Conservation (phyloP, 1,140 invertebrate species). For the Lepidurus arcticus region DNA sequence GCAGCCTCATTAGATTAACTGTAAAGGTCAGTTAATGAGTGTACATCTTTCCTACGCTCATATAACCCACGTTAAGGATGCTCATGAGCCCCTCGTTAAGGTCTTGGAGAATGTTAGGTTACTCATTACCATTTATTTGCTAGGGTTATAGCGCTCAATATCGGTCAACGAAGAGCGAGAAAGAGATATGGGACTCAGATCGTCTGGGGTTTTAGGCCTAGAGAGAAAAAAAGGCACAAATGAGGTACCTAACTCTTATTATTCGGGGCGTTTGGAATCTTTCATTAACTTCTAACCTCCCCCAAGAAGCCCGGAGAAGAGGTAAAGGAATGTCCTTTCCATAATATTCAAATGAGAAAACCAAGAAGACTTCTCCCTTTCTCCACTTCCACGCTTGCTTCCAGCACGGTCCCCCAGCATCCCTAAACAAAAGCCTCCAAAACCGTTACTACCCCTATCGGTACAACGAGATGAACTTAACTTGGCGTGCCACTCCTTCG, state of each 20-base stretch:
- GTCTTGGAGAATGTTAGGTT: not conserved
- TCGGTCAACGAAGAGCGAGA: not conserved
- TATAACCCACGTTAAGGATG: not conserved
- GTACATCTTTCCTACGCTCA: not conserved
- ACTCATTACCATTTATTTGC: conserved; percentile 11
- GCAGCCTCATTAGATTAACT: conserved; percentile 8
- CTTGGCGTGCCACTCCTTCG: not conserved
- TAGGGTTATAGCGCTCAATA: not conserved
- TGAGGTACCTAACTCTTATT: conserved; percentile 18
- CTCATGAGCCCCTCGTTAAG: conserved; percentile 7
- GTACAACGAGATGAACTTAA: not conserved
- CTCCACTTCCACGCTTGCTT: not conserved
- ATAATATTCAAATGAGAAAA: not conserved
- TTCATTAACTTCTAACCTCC: not conserved
- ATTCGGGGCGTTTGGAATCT: not conserved
- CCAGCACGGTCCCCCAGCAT: not conserved
- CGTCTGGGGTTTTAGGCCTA: not conserved
- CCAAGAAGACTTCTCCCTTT: not conserved
- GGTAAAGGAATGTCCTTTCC: conserved; percentile 15
- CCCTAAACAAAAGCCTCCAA: conserved; percentile 7
- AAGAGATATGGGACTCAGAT: conserved; percentile 2
- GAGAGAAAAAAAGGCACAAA: not conserved
- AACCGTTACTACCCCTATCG: not conserved
- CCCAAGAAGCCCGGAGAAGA: not conserved
- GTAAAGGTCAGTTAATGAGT: conserved; percentile 20